Percentiles rank a stretch among this genome's conserved stretches.
Evolutionary conservation across 2,888 invertebrate species (phyloP).

Genomic region (Thereva nobilitata): DNA sequence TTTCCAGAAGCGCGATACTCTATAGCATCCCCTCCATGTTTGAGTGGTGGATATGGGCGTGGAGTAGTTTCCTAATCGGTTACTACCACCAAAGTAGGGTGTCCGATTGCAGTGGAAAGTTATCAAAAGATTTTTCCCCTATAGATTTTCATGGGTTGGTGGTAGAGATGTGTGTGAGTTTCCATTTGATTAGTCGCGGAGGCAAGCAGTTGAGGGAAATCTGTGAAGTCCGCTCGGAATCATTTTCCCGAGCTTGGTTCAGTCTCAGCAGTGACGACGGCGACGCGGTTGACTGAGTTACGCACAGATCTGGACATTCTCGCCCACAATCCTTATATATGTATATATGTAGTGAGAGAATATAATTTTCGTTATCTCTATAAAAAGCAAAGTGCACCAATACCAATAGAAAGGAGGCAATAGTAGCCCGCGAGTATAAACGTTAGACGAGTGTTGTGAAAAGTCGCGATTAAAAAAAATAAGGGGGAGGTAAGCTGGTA

Average conservation of each 20-base stretch:
- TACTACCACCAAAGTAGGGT: too few species aligned
- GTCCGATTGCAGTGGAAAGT: too few species aligned
- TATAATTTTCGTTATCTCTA: slow-evolving; percentile 7
- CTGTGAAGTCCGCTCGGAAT: slow-evolving; percentile 28
- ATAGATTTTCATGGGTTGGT: slow-evolving; percentile 21
- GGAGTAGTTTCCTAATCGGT: too few species aligned
- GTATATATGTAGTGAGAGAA: slow-evolving; percentile 12
- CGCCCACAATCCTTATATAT: not conserved
- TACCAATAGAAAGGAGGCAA: too few species aligned
- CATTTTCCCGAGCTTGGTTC: slow-evolving; percentile 27
- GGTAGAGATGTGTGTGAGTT: slow-evolving; percentile 10
- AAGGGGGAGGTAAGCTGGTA: too few species aligned
- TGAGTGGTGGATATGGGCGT: too few species aligned
- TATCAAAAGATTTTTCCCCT: slow-evolving; percentile 15
- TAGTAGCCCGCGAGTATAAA: too few species aligned
- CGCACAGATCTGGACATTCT: slow-evolving; percentile 8
- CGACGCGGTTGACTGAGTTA: slow-evolving; percentile 31
- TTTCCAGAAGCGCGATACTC: too few species aligned
- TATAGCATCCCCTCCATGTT: too few species aligned
- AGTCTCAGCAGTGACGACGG: slow-evolving; percentile 28
- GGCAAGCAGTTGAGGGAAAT: slow-evolving; percentile 21
- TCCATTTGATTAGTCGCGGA: slow-evolving; percentile 11
- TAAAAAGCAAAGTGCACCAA: too few species aligned
- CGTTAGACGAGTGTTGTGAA: too few species aligned
- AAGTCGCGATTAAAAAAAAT: too few species aligned